A percentile compares a stretch with the other conserved stretches of the same genome.
Evolutionary conservation across 2,888 invertebrate species (phyloP).

Genomic region (Cosmia pyralina): DNA sequence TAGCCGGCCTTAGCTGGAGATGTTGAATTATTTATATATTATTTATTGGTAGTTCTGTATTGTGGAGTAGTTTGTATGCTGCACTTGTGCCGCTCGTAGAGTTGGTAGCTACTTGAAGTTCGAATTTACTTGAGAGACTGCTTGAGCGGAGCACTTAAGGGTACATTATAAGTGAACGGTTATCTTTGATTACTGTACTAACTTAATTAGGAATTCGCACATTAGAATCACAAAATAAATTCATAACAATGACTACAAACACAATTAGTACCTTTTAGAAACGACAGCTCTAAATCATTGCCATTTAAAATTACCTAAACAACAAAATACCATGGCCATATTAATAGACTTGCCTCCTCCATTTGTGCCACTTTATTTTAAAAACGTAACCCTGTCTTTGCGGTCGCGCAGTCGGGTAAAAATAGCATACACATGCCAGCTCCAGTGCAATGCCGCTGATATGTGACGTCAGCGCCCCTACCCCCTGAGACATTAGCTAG

Average conservation of each 20-base stretch:
- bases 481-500: conserved; percentile 29
- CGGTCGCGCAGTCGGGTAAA: conserved; percentile 9
- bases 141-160: not conserved
- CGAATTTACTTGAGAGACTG: conserved; percentile 2
- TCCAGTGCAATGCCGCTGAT: conserved; percentile 10
- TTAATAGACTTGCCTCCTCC: conserved; percentile 9
- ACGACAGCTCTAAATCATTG: conserved; percentile 6
- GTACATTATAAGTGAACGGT: not conserved
- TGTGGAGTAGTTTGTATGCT: conserved; percentile 52
- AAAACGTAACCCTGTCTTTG: not conserved
- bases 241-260: not conserved
- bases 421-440: conserved; percentile 6
- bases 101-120: conserved; percentile 5
- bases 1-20: conserved; percentile 62
- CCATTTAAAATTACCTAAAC: conserved; percentile 5
- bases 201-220: not conserved
- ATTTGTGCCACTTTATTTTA: conserved; percentile 30
- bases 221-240: not conserved
- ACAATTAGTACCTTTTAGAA: conserved; percentile 5
- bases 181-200: not conserved
- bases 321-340: conserved; percentile 8
- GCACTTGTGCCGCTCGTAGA: conserved; percentile 24
- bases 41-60: conserved; percentile 60
- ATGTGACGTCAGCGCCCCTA: conserved; percentile 43
- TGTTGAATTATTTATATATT: conserved; percentile 69